Conservation (phyloP, 2,797 vertebrate species). For the Sternotherus odoratus region DNA sequence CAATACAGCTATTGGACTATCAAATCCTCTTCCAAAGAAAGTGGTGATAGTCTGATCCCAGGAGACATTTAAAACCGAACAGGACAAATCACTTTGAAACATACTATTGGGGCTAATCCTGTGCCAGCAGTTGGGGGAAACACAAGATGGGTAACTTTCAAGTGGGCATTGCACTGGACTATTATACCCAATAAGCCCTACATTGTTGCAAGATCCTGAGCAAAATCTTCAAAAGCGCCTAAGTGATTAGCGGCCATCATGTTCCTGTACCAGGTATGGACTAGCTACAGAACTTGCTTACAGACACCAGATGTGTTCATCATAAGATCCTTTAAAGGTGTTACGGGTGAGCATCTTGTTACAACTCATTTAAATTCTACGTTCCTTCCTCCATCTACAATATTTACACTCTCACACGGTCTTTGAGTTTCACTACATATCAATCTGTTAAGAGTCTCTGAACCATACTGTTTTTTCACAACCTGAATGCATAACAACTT, state of each 20-base stretch:
- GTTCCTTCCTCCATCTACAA: not conserved
- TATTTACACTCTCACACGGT: not conserved
- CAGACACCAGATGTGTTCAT: not conserved
- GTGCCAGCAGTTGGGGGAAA: not conserved
- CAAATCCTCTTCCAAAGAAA: conserved; percentile 44
- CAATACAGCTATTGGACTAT: not conserved
- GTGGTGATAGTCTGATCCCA: not conserved
- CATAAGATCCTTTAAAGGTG: not conserved
- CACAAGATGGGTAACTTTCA: conserved; percentile 15
- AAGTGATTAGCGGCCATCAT: not conserved
- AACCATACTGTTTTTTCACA: not conserved
- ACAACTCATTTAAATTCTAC: not conserved
- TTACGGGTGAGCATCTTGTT: not conserved
- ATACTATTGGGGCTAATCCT: conserved; percentile 21
- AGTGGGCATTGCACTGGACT: not conserved
- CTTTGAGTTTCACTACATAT: not conserved
- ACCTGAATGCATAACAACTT: not conserved
- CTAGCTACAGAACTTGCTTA: not conserved
- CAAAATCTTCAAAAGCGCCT: not conserved
- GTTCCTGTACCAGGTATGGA: not conserved
- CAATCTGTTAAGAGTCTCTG: not conserved
- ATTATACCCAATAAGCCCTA: not conserved
- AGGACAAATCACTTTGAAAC: not conserved
- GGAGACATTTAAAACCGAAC: not conserved
- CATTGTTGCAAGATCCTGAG: not conserved